Evolutionary conservation across 2,888 invertebrate genomes (phyloP).

Genomic region (Idaea biselata): DNA sequence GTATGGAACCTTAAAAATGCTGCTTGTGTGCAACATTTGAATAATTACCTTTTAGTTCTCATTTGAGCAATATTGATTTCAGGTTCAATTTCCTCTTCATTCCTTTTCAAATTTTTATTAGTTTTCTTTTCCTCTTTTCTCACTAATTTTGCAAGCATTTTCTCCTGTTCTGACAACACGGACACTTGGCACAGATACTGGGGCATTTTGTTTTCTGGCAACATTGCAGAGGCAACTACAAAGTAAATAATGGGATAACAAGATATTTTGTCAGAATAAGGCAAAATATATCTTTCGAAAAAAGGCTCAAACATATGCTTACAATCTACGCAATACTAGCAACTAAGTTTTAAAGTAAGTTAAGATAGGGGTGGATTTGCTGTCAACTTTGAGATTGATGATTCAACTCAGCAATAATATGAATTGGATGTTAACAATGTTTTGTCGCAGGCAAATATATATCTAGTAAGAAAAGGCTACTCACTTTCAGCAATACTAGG

Average conservation of each 20-base stretch:
- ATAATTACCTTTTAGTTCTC: slow-evolving; percentile 72
- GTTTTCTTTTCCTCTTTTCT: slow-evolving; percentile 92
- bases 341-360: no score
- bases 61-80: slow-evolving; percentile 77
- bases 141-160: slow-evolving; percentile 86
- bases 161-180: slow-evolving; percentile 92
- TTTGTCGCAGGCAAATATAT: no score
- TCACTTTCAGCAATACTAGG: slow-evolving; percentile 62
- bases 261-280: no score
- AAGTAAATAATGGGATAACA: not conserved
- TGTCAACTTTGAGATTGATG: no score
- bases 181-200: slow-evolving; percentile 90
- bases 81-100: slow-evolving; percentile 67
- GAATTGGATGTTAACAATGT: no score
- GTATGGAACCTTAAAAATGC: no score
- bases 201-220: slow-evolving; percentile 79
- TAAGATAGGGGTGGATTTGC: no score
- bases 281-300: no score
- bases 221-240: slow-evolving; percentile 51
- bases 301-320: no score
- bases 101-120: slow-evolving; percentile 65
- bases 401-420: no score
- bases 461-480: slow-evolving; percentile 22
- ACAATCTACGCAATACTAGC: no score
- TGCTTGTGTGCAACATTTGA: no score